These are phyloP conservation scores for Limanda limanda DNA, from an alignment of 2,113 vertebrate genomes.

Conservation along the genomic window DNA sequence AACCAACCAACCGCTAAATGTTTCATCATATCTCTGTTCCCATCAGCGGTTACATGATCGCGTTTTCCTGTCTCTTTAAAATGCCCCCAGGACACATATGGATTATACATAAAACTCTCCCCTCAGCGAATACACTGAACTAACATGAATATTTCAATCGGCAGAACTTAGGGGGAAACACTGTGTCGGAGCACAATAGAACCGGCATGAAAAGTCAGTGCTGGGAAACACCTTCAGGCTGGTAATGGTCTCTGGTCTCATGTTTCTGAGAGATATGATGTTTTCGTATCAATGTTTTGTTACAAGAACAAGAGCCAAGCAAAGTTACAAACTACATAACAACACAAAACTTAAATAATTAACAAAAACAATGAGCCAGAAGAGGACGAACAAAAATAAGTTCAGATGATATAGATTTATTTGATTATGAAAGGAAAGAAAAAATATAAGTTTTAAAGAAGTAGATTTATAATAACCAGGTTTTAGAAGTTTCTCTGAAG, in stretches of 20 bases:
- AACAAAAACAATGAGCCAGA: neutral
- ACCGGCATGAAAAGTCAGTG: slow-evolving; percentile 27
- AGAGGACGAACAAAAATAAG: neutral
- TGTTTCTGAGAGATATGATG: no score
- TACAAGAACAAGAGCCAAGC: neutral
- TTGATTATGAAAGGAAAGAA: neutral
- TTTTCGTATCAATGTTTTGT: neutral
- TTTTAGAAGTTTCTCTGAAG: no score
- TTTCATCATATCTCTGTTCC: slow-evolving; percentile 61
- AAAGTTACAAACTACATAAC: neutral
- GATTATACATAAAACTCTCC: slow-evolving; percentile 65
- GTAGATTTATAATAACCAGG: no score
- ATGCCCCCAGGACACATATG: slow-evolving; percentile 44
- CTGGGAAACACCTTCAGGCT: slow-evolving; percentile 30
- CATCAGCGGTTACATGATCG: slow-evolving; percentile 31
- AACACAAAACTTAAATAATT: neutral
- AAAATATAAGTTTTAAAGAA: no score
- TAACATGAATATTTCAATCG: slow-evolving; percentile 70
- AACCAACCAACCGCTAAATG: slow-evolving; percentile 50
- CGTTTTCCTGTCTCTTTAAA: slow-evolving; percentile 22
- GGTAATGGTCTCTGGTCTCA: slow-evolving; percentile 17
- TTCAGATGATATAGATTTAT: neutral
- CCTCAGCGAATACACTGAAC: slow-evolving; percentile 32
- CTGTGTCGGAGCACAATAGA: neutral
- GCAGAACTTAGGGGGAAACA: slow-evolving; percentile 52